Conservation (phyloP, 2,797 vertebrate genomes). For the Pteronotus mesoamericanus region DNA sequence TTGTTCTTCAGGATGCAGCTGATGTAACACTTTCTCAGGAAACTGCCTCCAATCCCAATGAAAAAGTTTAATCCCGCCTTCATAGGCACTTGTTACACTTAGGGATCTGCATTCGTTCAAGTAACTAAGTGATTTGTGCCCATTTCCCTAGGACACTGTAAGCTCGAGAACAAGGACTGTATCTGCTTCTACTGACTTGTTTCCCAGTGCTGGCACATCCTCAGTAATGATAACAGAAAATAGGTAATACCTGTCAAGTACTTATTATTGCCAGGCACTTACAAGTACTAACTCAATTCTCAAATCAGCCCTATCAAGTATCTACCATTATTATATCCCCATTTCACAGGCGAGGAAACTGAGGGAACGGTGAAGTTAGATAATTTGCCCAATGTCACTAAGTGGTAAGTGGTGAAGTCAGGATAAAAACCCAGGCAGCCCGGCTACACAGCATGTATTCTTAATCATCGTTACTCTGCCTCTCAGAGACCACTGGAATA, state of each 20-base stretch:
- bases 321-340: background rate
- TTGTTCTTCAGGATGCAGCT: background rate
- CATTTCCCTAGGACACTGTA: background rate
- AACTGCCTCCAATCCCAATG: background rate
- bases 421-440: background rate
- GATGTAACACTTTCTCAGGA: background rate
- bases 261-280: background rate
- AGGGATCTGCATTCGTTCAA: background rate
- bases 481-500: background rate
- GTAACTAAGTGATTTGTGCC: background rate
- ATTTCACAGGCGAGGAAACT: background rate
- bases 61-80: background rate
- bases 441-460: background rate
- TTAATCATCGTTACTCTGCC: background rate
- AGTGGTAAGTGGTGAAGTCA: background rate
- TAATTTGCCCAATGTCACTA: background rate
- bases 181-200: background rate
- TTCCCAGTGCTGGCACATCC: background rate
- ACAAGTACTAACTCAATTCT: background rate
- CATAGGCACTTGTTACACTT: background rate
- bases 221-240: background rate
- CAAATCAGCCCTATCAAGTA: background rate
- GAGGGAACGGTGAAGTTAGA: background rate
- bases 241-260: too few relatives aligned
- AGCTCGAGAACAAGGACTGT: background rate